Percentiles rank a stretch among this genome's conserved stretches.
Conservation (phyloP, 2,888 invertebrate species). For the Teleiodes luculella region DNA sequence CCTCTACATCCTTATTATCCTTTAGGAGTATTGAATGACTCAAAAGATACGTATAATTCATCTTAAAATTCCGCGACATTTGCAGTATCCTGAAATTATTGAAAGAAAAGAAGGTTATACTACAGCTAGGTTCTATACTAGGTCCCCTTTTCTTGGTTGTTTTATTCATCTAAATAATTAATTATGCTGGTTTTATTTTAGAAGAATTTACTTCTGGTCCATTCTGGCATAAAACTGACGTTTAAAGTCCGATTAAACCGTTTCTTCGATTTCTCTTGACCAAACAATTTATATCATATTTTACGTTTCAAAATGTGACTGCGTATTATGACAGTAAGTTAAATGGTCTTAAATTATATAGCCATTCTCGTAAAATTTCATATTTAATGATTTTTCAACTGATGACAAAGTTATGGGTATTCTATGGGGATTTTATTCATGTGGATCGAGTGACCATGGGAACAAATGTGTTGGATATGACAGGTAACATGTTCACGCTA, state of each 20-base stretch:
- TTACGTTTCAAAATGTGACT: constrained; percentile 40
- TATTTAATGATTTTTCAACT: constrained; percentile 38
- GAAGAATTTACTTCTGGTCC: background rate
- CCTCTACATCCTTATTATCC: too few relatives aligned
- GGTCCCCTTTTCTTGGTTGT: too few relatives aligned
- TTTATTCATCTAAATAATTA: too few relatives aligned
- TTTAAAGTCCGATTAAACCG: constrained; percentile 10
- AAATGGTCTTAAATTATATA: constrained; percentile 43
- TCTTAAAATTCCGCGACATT: too few relatives aligned
- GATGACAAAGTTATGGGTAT: constrained; percentile 43
- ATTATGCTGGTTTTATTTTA: background rate
- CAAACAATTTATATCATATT: constrained; percentile 43
- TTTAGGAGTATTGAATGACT: too few relatives aligned
- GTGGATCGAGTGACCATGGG: constrained; percentile 19
- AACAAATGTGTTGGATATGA: constrained; percentile 25
- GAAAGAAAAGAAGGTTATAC: too few relatives aligned
- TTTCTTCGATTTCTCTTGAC: constrained; percentile 9
- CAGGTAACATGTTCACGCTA: constrained; percentile 15
- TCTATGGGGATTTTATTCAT: constrained; percentile 20
- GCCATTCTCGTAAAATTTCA: constrained; percentile 39
- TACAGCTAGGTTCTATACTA: too few relatives aligned
- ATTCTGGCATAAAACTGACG: background rate
- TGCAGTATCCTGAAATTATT: too few relatives aligned
- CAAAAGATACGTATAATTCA: too few relatives aligned
- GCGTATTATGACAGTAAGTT: constrained; percentile 44